phyloP scores from a whole-genome alignment of 2,113 vertebrate species.

The Machaerirhynchus nigripectus region DNA sequence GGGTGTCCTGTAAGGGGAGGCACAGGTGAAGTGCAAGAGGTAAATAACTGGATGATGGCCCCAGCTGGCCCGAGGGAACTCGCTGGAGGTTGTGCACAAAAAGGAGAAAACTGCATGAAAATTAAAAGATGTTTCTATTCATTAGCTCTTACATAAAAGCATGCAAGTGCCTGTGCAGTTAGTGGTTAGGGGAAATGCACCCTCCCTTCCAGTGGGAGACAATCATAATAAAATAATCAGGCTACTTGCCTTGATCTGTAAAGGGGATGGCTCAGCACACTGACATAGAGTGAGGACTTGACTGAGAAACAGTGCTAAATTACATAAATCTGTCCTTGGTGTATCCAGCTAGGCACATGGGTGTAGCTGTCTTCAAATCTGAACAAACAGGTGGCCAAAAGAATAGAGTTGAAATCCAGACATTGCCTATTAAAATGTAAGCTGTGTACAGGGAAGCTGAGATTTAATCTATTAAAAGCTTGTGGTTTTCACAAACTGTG shows the following conservation, averaged over 20 bases:
- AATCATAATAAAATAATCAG: background rate
- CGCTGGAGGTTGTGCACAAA: fast-evolving
- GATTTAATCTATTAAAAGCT: background rate
- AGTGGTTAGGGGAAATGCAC: background rate
- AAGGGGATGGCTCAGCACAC: background rate
- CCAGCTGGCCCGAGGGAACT: background rate
- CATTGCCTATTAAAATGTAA: background rate
- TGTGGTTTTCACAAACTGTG: background rate
- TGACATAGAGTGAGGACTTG: background rate
- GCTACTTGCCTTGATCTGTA: background rate
- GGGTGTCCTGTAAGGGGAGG: background rate
- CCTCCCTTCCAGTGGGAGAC: background rate
- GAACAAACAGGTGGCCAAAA: background rate
- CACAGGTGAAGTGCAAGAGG: background rate
- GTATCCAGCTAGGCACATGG: background rate
- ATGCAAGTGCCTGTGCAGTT: background rate
- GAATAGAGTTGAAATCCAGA: background rate
- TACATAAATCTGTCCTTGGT: background rate
- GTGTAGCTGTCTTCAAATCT: background rate
- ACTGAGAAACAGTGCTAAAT: background rate
- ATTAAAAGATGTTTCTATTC: background rate
- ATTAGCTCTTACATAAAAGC: background rate
- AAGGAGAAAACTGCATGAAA: background rate
- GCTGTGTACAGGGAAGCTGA: background rate
- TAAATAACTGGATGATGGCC: background rate